Percentiles rank a stretch among this genome's conserved stretches.
Evolutionary conservation across 2,113 vertebrate genomes (phyloP).

Genomic region (Anoplopoma fimbria): DNA sequence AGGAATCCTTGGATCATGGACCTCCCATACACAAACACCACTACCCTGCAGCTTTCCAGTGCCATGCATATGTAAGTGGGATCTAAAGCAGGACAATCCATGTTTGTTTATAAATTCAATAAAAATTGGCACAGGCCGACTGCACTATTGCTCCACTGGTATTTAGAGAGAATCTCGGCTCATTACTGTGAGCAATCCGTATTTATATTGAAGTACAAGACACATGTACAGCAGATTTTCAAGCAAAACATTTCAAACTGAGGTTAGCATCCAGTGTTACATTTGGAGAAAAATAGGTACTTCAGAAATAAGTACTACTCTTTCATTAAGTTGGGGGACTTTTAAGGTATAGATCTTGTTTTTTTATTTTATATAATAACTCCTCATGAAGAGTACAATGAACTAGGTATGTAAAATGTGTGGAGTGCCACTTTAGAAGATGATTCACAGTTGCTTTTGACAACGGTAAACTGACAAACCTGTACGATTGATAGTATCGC

Average conservation of each 20-base stretch:
- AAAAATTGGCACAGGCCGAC: constrained; percentile 9
- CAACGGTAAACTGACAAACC: constrained; percentile 5
- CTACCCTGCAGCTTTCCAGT: constrained; percentile 11
- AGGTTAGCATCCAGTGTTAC: background rate
- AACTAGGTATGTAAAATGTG: background rate
- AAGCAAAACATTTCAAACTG: background rate
- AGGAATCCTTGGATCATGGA: constrained; percentile 34
- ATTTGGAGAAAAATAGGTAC: background rate
- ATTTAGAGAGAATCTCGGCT: constrained; percentile 7
- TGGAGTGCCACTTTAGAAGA: background rate
- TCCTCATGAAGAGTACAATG: background rate
- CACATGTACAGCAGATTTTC: background rate
- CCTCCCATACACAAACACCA: constrained; percentile 21
- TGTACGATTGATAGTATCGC: constrained; percentile 14
- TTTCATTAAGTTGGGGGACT: background rate
- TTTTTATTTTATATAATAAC: background rate
- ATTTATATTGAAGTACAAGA: background rate
- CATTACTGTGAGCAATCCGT: background rate
- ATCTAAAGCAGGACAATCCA: constrained; percentile 39
- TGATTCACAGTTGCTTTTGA: background rate
- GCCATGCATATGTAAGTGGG: constrained; percentile 19
- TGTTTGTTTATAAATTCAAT: constrained; percentile 37
- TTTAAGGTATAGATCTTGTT: background rate
- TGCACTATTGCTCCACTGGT: constrained; percentile 3
- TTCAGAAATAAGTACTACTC: background rate